phyloP scores from a whole-genome alignment of 2,888 invertebrate species.

The Plusia festucae region DNA sequence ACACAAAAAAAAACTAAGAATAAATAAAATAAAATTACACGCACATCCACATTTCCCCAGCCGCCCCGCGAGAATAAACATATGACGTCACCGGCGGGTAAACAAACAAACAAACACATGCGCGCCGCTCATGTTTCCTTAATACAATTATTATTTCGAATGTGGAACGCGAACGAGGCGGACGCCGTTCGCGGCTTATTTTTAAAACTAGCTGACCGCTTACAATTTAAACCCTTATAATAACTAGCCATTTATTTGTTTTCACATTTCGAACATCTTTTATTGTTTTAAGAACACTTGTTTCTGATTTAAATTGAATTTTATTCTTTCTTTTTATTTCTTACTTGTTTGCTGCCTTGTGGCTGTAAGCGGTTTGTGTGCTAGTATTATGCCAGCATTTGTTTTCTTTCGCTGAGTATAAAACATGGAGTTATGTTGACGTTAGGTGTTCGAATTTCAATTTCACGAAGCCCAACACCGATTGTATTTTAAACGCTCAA shows the following conservation, averaged over 20 bases:
- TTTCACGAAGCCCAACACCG: neutral
- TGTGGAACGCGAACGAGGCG: constrained; percentile 82
- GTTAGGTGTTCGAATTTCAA: constrained; percentile 22
- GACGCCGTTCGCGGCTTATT: constrained; percentile 69
- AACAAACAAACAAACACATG: constrained; percentile 90
- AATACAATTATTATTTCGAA: constrained; percentile 90
- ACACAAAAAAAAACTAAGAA: constrained; percentile 34
- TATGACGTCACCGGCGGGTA: constrained; percentile 89
- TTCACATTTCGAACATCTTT: constrained; percentile 42
- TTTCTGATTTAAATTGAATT: constrained; percentile 15
- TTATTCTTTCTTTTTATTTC: constrained; percentile 22
- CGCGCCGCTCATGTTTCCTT: constrained; percentile 89
- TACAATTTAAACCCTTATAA: constrained; percentile 48
- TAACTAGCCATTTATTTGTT: constrained; percentile 42
- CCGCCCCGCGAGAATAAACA: constrained; percentile 88
- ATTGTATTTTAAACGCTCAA: neutral
- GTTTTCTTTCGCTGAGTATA: constrained; percentile 35
- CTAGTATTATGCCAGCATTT: constrained; percentile 29
- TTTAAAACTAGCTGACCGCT: constrained; percentile 57
- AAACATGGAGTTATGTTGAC: constrained; percentile 32
- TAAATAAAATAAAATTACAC: constrained; percentile 43
- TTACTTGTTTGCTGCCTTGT: constrained; percentile 14
- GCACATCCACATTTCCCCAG: constrained; percentile 62
- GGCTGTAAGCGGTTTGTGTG: constrained; percentile 29
- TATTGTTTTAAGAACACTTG: constrained; percentile 40